Conservation (phyloP, 2,113 vertebrate species). For the Malurus melanocephalus region DNA sequence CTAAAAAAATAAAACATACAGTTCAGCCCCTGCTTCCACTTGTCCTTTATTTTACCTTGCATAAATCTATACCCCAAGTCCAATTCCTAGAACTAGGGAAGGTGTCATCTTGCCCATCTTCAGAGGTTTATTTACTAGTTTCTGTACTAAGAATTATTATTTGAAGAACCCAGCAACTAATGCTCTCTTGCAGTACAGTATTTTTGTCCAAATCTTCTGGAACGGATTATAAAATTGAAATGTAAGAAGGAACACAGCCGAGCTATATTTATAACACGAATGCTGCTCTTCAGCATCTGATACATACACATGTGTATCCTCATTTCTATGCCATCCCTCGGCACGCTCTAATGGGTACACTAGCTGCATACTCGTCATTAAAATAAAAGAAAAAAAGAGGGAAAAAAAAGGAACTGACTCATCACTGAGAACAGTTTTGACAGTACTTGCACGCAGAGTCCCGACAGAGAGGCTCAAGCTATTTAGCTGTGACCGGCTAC, state of each 20-base stretch:
- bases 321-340: constrained; percentile 29
- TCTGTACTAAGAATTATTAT: constrained; percentile 46
- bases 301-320: constrained; percentile 58
- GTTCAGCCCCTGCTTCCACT: constrained; percentile 8
- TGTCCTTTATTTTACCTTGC: constrained; percentile 53
- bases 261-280: constrained; percentile 55
- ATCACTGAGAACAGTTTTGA: constrained; percentile 48
- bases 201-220: constrained; percentile 60
- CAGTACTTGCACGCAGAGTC: constrained; percentile 23
- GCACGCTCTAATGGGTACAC: constrained; percentile 43
- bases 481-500: background rate
- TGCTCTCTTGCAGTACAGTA: constrained; percentile 21
- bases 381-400: background rate
- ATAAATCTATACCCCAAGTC: constrained; percentile 33
- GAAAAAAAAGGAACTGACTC: constrained; percentile 16
- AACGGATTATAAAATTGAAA: constrained; percentile 61
- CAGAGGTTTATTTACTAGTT: constrained; percentile 56
- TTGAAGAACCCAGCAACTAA: constrained; percentile 40
- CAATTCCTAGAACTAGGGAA: constrained; percentile 22
- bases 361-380: constrained; percentile 23
- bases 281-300: constrained; percentile 43
- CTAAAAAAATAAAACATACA: constrained; percentile 33
- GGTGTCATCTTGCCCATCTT: constrained; percentile 32
- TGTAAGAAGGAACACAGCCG: constrained; percentile 36
- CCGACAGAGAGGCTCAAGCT: constrained; percentile 10